Conservation (phyloP, 2,888 invertebrate species). For the Amblyjoppa proteus region DNA sequence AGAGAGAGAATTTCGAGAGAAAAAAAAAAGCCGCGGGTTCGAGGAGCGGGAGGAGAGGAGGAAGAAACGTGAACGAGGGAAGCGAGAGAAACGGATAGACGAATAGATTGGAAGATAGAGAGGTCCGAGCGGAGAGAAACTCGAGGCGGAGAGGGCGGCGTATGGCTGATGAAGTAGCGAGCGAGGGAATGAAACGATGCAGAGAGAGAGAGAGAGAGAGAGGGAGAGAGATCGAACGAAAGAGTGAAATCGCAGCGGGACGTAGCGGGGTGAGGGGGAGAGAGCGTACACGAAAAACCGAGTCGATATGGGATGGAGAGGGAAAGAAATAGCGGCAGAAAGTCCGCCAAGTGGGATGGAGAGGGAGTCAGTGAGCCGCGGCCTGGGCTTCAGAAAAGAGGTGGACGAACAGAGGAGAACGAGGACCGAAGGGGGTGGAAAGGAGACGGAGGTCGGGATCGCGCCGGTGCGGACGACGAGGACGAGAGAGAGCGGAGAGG, state of each 20-base stretch:
- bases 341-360: constrained; percentile 64
- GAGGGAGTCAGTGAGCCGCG: constrained; percentile 70
- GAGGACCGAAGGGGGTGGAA: constrained; percentile 69
- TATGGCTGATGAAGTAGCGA: constrained; percentile 58
- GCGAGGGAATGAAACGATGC: constrained; percentile 34
- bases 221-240: constrained; percentile 60
- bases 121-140: constrained; percentile 39
- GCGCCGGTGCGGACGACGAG: constrained; percentile 70
- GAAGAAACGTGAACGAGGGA: constrained; percentile 35
- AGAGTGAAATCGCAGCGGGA: constrained; percentile 52
- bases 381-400: constrained; percentile 62
- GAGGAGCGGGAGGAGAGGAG: constrained; percentile 31
- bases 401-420: constrained; percentile 64
- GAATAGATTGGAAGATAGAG: constrained; percentile 68
- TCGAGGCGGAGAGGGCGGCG: constrained; percentile 45
- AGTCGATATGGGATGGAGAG: constrained; percentile 79
- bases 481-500: constrained; percentile 72
- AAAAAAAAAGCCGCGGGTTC: constrained; percentile 36
- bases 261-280: constrained; percentile 50
- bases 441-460: constrained; percentile 73
- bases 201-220: constrained; percentile 43
- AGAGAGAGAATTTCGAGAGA: constrained; percentile 55
- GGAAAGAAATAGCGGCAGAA: constrained; percentile 76
- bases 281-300: constrained; percentile 69
- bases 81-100: constrained; percentile 63